Percentiles rank a stretch among this genome's conserved stretches.
Evolutionary conservation across 2,797 vertebrate genomes (phyloP).

Genomic region (Buphagus erythrorhynchus): DNA sequence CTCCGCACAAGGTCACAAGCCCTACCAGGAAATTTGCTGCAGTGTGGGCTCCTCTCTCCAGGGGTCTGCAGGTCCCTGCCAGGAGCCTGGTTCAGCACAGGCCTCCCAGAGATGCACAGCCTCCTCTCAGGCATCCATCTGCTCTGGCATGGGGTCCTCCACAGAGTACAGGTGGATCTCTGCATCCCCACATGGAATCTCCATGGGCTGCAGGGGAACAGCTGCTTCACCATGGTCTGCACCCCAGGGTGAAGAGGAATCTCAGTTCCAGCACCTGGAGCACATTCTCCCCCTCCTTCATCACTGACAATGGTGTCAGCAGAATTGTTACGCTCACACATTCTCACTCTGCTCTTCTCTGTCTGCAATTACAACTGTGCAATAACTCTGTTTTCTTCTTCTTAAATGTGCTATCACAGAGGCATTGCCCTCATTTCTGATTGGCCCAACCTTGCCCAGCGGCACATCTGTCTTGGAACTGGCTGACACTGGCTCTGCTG

Average conservation of each 20-base stretch:
- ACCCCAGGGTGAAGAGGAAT: not conserved
- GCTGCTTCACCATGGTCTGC: not conserved
- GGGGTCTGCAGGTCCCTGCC: not conserved
- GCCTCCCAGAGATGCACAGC: not conserved
- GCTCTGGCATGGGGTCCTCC: not conserved
- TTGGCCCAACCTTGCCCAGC: too few relatives aligned
- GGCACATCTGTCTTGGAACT: not conserved
- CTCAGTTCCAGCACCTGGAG: fast-evolving
- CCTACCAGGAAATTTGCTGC: not conserved
- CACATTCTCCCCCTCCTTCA: not conserved
- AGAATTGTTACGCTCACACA: not conserved
- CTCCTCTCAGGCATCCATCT: not conserved
- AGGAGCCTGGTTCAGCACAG: not conserved
- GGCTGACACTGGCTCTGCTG: not conserved
- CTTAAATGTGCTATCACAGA: not conserved
- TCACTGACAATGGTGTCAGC: not conserved
- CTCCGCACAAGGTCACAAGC: not conserved
- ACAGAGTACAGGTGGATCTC: not conserved
- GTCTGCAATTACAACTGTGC: not conserved
- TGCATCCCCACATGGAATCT: not conserved
- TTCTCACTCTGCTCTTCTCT: not conserved
- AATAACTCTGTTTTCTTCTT: not conserved
- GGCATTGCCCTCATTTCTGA: not conserved
- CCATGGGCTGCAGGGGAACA: not conserved
- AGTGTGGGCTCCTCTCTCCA: not conserved